These are phyloP conservation scores for Ariopsis seemanni DNA, from an alignment of 2,113 vertebrate genomes.

Conservation along the genomic window DNA sequence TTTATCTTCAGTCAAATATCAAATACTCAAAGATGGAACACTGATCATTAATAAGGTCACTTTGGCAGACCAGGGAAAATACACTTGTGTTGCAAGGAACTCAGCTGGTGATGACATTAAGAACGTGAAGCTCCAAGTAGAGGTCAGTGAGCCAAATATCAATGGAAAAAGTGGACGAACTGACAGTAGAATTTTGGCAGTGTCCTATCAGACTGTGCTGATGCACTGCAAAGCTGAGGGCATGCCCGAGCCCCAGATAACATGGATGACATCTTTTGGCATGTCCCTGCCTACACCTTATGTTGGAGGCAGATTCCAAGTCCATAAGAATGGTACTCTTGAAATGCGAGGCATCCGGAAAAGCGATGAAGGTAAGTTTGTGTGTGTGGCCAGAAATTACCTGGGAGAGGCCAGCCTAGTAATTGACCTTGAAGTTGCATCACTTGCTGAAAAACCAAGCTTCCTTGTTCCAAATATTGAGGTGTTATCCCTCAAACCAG, in stretches of 20 bases:
- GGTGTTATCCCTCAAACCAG: slow-evolving; percentile 70
- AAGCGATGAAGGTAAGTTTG: slow-evolving; percentile 72
- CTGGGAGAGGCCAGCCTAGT: slow-evolving; percentile 70
- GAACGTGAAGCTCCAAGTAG: slow-evolving; percentile 67
- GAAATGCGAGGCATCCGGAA: slow-evolving; percentile 75
- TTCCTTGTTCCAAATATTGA: slow-evolving; percentile 75
- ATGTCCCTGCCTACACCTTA: slow-evolving; percentile 68
- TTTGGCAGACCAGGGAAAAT: slow-evolving; percentile 71
- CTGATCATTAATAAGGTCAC: slow-evolving; percentile 68
- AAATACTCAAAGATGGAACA: slow-evolving; percentile 64
- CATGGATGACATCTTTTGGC: slow-evolving; percentile 72
- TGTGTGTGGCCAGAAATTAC: slow-evolving; percentile 70
- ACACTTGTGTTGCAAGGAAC: slow-evolving; percentile 73
- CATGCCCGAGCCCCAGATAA: slow-evolving; percentile 70
- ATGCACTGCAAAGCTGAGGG: slow-evolving; percentile 72
- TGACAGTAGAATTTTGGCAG: slow-evolving; percentile 58
- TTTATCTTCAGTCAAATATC: slow-evolving; percentile 60
- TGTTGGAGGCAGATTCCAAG: slow-evolving; percentile 75
- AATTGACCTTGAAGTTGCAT: slow-evolving; percentile 71
- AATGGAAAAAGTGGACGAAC: slow-evolving; percentile 64
- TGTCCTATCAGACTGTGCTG: slow-evolving; percentile 73
- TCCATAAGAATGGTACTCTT: slow-evolving; percentile 74
- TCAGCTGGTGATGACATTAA: slow-evolving; percentile 72
- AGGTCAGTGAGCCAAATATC: slow-evolving; percentile 68
- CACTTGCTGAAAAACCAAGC: slow-evolving; percentile 76